Evolutionary conservation across 2,888 invertebrate genomes (phyloP).

Genomic region (Cosmorhoe ocellata): DNA sequence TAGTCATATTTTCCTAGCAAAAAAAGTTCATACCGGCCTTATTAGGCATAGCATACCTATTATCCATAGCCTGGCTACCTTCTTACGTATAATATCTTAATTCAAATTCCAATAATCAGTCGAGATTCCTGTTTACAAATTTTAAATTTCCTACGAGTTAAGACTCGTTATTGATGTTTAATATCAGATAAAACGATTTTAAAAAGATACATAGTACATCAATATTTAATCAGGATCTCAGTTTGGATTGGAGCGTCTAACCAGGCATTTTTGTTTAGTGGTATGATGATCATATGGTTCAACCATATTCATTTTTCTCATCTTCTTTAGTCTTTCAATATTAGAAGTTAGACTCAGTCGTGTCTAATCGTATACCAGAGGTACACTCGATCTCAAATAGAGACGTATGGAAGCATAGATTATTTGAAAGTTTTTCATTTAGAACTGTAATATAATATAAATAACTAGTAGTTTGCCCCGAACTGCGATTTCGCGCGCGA

Average conservation of each 20-base stretch:
- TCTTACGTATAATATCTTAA: constrained; percentile 9
- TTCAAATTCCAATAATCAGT: constrained; percentile 21
- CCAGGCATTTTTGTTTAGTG: neutral
- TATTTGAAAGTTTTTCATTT: too few species aligned
- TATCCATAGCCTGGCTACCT: constrained; percentile 10
- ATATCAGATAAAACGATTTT: neutral
- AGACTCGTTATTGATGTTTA: neutral
- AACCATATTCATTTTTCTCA: too few species aligned
- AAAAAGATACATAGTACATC: neutral
- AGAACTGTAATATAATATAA: too few species aligned
- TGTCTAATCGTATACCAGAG: too few species aligned
- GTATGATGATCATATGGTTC: too few species aligned
- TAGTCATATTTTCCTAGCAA: constrained; percentile 2
- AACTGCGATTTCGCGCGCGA: too few species aligned
- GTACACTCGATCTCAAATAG: too few species aligned
- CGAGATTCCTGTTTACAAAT: constrained; percentile 16
- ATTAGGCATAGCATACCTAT: neutral
- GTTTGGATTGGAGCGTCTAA: too few species aligned
- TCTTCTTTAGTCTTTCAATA: too few species aligned
- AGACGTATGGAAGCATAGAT: too few species aligned
- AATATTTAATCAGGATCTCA: neutral
- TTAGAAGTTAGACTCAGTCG: too few species aligned
- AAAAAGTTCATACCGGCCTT: neutral
- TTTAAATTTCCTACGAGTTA: constrained; percentile 6
- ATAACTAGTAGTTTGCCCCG: too few species aligned